Percentiles rank a stretch among this genome's conserved stretches.
Evolutionary conservation across 2,113 vertebrate genomes (phyloP).

Genomic region (Chrysochloris asiatica): DNA sequence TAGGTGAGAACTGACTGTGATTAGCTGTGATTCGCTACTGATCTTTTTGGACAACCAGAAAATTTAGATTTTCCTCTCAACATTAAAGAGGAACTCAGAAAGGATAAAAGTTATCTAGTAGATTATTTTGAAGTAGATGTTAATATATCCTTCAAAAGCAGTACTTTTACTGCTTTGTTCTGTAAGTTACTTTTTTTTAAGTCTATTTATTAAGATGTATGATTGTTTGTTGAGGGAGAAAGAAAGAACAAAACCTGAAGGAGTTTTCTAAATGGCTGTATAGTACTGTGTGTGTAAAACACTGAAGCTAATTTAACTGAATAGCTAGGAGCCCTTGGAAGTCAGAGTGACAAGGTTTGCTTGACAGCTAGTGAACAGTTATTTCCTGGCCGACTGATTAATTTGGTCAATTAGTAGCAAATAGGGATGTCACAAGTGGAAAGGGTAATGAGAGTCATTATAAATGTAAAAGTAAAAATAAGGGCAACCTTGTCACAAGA

Average conservation of each 20-base stretch:
- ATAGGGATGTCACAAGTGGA: constrained; percentile 66
- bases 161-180: neutral
- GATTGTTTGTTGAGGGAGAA: neutral
- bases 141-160: neutral
- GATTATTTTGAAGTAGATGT: constrained; percentile 12
- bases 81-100: constrained; percentile 1
- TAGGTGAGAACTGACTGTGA: constrained; percentile 55
- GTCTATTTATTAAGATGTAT: constrained; percentile 32
- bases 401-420: constrained; percentile 76
- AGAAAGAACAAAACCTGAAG: neutral
- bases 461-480: constrained; percentile 51
- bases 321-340: constrained; percentile 61
- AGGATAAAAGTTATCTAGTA: neutral
- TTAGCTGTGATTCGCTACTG: constrained; percentile 62
- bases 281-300: constrained; percentile 31
- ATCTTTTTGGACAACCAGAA: constrained; percentile 72
- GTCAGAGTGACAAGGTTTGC: constrained; percentile 66
- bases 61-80: constrained; percentile 40
- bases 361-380: constrained; percentile 65
- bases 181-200: neutral
- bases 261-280: constrained; percentile 16
- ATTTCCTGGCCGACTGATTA: constrained; percentile 70
- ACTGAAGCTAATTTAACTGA: constrained; percentile 57
- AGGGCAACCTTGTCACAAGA: constrained; percentile 58
- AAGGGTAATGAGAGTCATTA: constrained; percentile 69